These are phyloP conservation scores for Nowickia ferox DNA, from an alignment of 2,888 invertebrate genomes.

Conservation along the genomic window DNA sequence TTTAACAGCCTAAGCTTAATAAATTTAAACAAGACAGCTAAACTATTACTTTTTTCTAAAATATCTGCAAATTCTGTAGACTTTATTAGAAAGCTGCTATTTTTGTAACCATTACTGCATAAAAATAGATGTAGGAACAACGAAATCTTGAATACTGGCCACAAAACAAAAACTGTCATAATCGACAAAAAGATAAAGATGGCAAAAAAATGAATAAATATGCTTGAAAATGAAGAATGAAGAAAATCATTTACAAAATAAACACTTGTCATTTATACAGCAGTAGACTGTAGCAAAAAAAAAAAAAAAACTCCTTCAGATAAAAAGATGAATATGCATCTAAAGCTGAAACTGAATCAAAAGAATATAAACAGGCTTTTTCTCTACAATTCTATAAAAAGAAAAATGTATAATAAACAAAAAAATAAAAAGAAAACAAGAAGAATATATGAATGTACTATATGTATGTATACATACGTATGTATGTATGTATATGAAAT, in stretches of 20 bases:
- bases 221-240: slow-evolving; percentile 58
- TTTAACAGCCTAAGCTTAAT: no score
- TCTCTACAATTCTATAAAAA: slow-evolving; percentile 34
- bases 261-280: slow-evolving; percentile 70
- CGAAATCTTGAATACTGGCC: slow-evolving; percentile 29
- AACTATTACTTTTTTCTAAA: no score
- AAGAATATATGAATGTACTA: background rate
- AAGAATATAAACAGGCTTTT: slow-evolving; percentile 58
- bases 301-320: slow-evolving; percentile 1
- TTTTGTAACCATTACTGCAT: background rate
- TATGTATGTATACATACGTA: background rate
- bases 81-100: slow-evolving; percentile 35
- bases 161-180: slow-evolving; percentile 53
- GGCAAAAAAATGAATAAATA: slow-evolving; percentile 34
- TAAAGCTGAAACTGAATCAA: slow-evolving; percentile 25
- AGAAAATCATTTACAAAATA: slow-evolving; percentile 69
- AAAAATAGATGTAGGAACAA: slow-evolving; percentile 39
- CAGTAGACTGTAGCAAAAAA: slow-evolving; percentile 12
- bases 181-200: slow-evolving; percentile 61
- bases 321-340: slow-evolving; percentile 49
- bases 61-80: no score
- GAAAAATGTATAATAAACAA: background rate
- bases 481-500: slow-evolving; percentile 13
- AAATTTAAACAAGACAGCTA: no score
- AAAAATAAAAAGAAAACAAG: slow-evolving; percentile 25